Evolutionary conservation across 2,888 invertebrate species (phyloP), one percentile per base, ranked within the genome.

Genomic region (Odontothrips loti): DNA sequence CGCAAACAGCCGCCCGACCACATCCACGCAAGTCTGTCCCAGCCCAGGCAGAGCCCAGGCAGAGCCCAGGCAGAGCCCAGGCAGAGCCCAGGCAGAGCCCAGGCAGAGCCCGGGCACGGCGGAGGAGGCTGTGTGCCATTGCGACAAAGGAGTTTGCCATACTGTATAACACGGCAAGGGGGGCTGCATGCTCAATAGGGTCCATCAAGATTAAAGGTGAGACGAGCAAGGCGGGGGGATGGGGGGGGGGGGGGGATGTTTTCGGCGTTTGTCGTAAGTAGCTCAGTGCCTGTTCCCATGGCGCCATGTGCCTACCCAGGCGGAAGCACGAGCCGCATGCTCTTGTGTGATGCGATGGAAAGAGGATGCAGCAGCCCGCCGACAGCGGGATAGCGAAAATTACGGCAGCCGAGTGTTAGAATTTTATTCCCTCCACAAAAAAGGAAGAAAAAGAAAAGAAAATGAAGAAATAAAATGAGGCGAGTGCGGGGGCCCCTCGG

Each of bases 161-260:
- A 58, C 58, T 58, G 58, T 58, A 20, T 75, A 11, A 23, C 27
- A 75, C 27, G 27, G 23, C 68, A n/a, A 58, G 17, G 58, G n/a
- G 58, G 27, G 23, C 27, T 75, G 68, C 68, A 75, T 75, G 68
- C 68, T 75, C 68, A 75, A 75, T 75, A 27, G 68, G 68, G 68
- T 75, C 68, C 68, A 75, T 75, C 68, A 75, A 75, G 68, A 75
- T 75, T 75, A 75, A n/a, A 17, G 58, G 20, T n/a, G 20, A 58
- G 58, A 0, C 58, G 20, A 58, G 58, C 6, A 51, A 15, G 58
- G 58, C 11, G n/a, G 17, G 58, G 2, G 6, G 10, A 48, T 9
- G 51, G 8, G 20, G 20, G 15, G 58, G 58, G n/a, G 6, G 58
- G n/a, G 17, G 58, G 27, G 68, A 23, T 6, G 68, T 75, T 27